Evolutionary conservation across 2,113 vertebrate species (phyloP), one percentile per base, ranked within the genome.

Genomic region (Pygoscelis antarcticus): DNA sequence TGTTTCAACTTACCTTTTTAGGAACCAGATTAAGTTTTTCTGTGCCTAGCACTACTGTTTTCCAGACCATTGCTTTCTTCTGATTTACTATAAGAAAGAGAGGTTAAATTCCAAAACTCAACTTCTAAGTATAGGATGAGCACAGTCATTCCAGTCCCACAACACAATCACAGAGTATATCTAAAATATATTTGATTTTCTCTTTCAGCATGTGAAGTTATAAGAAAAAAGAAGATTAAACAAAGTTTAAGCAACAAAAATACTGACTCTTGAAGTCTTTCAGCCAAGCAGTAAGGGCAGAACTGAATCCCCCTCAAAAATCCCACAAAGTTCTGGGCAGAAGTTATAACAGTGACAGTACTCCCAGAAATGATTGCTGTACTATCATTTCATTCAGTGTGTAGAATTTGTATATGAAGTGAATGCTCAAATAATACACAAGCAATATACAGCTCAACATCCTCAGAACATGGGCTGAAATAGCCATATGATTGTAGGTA

Each of bases 51-150:
- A 13, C 47, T 87, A 71, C 80, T 97, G 21, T 60, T 90, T 93
- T 97, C 92, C n/a, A 83, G 23, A 46, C 93, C 89, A 34, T 92
- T 85, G 60, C 70, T 92, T 10, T 98, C 98, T 49, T 98, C 98
- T 25, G 97, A 96, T 93, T 98, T 98, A 70, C 98, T 98, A 3
- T 8, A 78, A 62, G 30, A 65, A 74, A 96, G 90, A 95, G 30
- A 83, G 13, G 7, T n/a, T 75, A 51, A 58, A 89, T 47, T 81
- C 18, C 54, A 70, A 77, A 92, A 42, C 8, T 30, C 16, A 68
- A 3, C 16, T 72, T 69, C 26, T 30, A 75, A 22, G 17, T 58
- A 9, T 11, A 74, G 32, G 18, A 58, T 70, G 3, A 78, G 8
- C 13, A 84, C 6, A 72, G 27, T 52, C 27, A 89, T 75, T 54